These are phyloP conservation scores for Solea solea DNA, from an alignment of 2,113 vertebrate species.

Conservation along the genomic window DNA sequence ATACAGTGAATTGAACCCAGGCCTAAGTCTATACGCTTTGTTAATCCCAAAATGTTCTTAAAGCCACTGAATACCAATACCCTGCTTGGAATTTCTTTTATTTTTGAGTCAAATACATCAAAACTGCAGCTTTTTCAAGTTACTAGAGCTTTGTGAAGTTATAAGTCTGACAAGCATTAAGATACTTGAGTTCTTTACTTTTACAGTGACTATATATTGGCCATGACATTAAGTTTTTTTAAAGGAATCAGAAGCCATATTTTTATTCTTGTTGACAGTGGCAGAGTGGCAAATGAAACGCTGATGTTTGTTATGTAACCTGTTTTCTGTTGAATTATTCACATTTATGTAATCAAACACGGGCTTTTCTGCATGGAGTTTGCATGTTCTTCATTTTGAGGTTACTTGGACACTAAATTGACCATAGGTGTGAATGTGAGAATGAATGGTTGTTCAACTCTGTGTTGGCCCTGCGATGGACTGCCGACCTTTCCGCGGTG, in stretches of 20 bases:
- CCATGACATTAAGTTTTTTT: conserved; percentile 34
- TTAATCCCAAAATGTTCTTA: too few relatives aligned
- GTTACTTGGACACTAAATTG: too few relatives aligned
- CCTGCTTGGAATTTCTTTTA: too few relatives aligned
- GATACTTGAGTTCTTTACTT: conserved; percentile 11
- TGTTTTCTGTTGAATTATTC: conserved; percentile 39
- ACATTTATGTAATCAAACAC: conserved; percentile 37
- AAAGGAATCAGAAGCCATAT: conserved; percentile 52
- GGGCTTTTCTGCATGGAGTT: too few relatives aligned
- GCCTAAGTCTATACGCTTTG: too few relatives aligned
- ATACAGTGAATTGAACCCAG: too few relatives aligned
- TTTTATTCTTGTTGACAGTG: conserved; percentile 31
- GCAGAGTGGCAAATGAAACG: conserved; percentile 21
- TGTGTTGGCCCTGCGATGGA: too few relatives aligned
- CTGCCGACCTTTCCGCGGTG: too few relatives aligned
- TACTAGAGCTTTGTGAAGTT: not conserved
- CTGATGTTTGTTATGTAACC: conserved; percentile 42
- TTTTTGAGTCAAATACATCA: too few relatives aligned
- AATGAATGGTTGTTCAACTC: too few relatives aligned
- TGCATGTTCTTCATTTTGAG: too few relatives aligned
- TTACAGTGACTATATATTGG: conserved; percentile 14
- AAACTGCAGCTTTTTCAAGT: not conserved
- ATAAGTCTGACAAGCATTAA: conserved; percentile 1
- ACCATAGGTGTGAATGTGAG: too few relatives aligned
- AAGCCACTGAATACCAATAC: not conserved